These are phyloP conservation scores for Trichonephila inaurata DNA, from an alignment of 1,140 invertebrate species.

Conservation along the genomic window DNA sequence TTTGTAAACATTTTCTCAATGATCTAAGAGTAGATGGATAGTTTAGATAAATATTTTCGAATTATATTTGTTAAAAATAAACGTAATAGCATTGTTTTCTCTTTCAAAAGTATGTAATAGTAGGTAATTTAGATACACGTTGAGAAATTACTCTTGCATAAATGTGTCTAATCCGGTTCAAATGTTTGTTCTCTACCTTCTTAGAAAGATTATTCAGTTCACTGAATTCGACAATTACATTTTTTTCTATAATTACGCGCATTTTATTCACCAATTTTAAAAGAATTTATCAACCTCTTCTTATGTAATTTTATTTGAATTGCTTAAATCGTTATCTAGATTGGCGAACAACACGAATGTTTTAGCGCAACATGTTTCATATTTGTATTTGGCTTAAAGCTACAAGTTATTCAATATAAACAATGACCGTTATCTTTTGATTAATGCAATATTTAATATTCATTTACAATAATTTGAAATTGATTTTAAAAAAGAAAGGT, in stretches of 20 bases:
- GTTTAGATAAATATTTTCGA: not conserved
- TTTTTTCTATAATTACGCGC: no score
- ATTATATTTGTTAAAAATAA: not conserved
- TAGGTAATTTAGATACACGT: not conserved
- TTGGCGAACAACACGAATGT: no score
- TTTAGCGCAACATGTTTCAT: no score
- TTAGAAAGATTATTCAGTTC: not conserved
- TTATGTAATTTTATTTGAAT: no score
- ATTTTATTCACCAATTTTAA: not conserved
- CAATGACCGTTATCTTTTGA: no score
- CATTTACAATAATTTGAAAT: no score
- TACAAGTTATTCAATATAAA: no score
- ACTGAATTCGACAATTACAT: not conserved
- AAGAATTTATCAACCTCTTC: no score
- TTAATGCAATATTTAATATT: no score
- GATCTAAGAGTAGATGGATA: not conserved
- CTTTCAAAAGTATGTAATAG: not conserved
- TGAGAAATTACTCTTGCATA: not conserved
- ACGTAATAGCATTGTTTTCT: not conserved
- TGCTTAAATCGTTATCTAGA: no score
- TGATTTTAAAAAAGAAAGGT: no score
- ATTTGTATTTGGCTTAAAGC: no score
- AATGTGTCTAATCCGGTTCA: not conserved
- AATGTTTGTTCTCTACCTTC: not conserved
- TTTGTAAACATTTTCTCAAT: not conserved